Conservation (phyloP, 2,888 invertebrate genomes). For the Drosophila pegasa region DNA sequence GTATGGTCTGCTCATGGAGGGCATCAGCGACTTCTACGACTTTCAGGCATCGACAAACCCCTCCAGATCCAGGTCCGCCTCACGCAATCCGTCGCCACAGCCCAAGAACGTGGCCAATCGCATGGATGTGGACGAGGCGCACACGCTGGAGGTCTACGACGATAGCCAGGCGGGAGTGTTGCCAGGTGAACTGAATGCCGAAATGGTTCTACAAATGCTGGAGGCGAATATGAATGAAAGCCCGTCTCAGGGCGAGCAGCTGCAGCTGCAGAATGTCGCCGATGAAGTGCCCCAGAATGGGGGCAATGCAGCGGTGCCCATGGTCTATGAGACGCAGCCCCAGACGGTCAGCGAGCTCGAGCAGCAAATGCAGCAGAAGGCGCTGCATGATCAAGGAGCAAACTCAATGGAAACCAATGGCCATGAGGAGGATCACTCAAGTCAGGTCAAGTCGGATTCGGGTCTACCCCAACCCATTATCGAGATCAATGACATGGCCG, state of each 20-base stretch:
- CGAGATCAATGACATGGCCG: slow-evolving; percentile 54
- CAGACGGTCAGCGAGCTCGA: slow-evolving; percentile 35
- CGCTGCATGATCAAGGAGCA: slow-evolving; percentile 26
- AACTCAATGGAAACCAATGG: slow-evolving; percentile 42
- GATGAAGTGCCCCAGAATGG: slow-evolving; percentile 63
- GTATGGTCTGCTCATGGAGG: slow-evolving; percentile 80
- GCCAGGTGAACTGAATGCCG: slow-evolving; percentile 60
- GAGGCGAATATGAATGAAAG: slow-evolving; percentile 45
- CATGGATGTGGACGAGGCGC: slow-evolving; percentile 51
- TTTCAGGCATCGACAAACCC: slow-evolving; percentile 83
- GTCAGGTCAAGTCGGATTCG: neutral
- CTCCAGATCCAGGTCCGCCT: slow-evolving; percentile 78
- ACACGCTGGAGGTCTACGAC: slow-evolving; percentile 71
- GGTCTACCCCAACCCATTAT: slow-evolving; percentile 56
- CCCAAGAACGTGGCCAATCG: slow-evolving; percentile 75
- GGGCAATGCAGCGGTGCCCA: slow-evolving; percentile 31
- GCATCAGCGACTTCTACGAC: slow-evolving; percentile 84
- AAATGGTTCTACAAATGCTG: slow-evolving; percentile 67
- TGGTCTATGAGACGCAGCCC: slow-evolving; percentile 58
- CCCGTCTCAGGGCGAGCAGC: slow-evolving; percentile 16
- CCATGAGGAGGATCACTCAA: neutral
- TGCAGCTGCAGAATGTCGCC: slow-evolving; percentile 65
- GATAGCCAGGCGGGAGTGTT: slow-evolving; percentile 56
- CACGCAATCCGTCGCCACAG: slow-evolving; percentile 74
- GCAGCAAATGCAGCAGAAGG: slow-evolving; percentile 59